Conservation (phyloP, 64 coral and sea anemone species). For the Stichodactyla mertensii region DNA sequence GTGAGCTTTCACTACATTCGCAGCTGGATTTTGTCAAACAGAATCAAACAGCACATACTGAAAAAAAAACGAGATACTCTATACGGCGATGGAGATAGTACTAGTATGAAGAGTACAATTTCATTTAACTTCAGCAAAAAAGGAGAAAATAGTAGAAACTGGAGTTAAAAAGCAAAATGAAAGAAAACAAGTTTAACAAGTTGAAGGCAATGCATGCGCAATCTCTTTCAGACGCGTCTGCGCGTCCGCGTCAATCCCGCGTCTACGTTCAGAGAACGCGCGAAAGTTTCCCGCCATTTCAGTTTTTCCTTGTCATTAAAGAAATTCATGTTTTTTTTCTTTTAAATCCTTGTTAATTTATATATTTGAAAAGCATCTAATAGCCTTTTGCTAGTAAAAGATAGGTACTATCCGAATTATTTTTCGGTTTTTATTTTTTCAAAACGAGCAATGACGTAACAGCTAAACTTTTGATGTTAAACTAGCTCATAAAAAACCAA, state of each 20-base stretch:
- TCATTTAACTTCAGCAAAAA: too few relatives aligned
- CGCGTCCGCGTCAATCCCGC: neutral
- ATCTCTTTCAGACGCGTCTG: neutral
- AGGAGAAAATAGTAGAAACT: neutral
- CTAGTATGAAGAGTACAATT: too few relatives aligned
- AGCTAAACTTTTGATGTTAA: too few relatives aligned
- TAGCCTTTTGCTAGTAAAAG: too few relatives aligned
- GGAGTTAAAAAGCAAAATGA: neutral
- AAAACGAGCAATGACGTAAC: too few relatives aligned
- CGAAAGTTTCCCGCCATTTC: constrained; percentile 64
- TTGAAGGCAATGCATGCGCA: neutral
- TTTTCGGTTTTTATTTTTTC: too few relatives aligned
- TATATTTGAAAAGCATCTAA: neutral
- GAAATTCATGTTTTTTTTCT: neutral
- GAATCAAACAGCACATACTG: too few relatives aligned
- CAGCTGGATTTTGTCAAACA: neutral
- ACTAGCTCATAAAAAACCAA: too few relatives aligned
- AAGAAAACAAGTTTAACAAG: neutral
- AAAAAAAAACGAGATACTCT: too few relatives aligned
- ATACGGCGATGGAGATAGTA: too few relatives aligned
- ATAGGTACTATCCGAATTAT: too few relatives aligned
- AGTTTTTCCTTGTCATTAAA: neutral
- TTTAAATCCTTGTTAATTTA: neutral
- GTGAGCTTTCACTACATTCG: neutral
- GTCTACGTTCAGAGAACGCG: constrained; percentile 27